phyloP scores from a whole-genome alignment of 2,797 vertebrate genomes.

The Podarcis siculus region DNA sequence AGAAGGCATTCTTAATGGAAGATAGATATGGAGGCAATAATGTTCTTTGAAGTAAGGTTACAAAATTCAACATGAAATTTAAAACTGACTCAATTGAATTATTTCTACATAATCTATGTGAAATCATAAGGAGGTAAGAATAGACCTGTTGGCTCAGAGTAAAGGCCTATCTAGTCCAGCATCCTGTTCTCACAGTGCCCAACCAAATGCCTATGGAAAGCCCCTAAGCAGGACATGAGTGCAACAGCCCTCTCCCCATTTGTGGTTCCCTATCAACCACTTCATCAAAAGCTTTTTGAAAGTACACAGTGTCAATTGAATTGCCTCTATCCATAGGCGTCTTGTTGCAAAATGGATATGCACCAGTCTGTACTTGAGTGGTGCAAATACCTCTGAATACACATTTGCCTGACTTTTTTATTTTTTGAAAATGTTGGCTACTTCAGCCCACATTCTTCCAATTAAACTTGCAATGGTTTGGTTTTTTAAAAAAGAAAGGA shows the following conservation, averaged over 20 bases:
- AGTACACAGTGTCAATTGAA: too few species aligned
- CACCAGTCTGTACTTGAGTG: not conserved
- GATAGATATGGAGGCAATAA: not conserved
- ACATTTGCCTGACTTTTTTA: not conserved
- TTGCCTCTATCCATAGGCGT: not conserved
- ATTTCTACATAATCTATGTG: rapidly evolving
- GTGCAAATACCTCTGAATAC: not conserved
- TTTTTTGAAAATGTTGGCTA: not conserved
- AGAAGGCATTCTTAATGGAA: not conserved
- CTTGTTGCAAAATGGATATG: not conserved
- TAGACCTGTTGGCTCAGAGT: too few species aligned
- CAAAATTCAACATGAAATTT: not conserved
- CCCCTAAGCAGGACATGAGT: too few species aligned
- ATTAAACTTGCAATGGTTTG: too few species aligned
- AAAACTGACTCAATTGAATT: not conserved
- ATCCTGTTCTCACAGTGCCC: not conserved
- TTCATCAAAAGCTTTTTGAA: too few species aligned
- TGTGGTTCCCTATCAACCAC: too few species aligned
- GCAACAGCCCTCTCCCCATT: too few species aligned
- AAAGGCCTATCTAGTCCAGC: too few species aligned
- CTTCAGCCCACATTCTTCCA: not conserved
- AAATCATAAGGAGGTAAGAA: not conserved
- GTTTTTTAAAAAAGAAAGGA: not conserved
- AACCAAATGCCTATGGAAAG: too few species aligned
- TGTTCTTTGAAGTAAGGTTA: not conserved